These are phyloP conservation scores for Paratilapia polleni DNA, from an alignment of 2,113 vertebrate species.

Conservation along the genomic window DNA sequence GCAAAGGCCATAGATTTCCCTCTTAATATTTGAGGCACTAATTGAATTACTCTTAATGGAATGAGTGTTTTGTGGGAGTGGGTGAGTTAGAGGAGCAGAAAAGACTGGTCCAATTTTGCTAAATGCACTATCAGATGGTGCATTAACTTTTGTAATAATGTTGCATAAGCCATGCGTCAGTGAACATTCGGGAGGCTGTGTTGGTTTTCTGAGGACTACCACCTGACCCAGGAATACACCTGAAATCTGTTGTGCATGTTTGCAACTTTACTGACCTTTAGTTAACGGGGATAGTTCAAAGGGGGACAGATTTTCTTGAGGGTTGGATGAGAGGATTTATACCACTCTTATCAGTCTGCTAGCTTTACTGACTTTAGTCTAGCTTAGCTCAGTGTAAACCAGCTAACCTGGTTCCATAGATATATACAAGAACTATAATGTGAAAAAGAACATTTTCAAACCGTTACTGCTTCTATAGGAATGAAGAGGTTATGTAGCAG, in stretches of 20 bases:
- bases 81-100: not conserved
- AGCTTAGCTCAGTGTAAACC: not conserved
- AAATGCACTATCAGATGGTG: not conserved
- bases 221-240: not conserved
- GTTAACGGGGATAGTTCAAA: not conserved
- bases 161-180: not conserved
- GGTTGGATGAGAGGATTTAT: not conserved
- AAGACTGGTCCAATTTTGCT: not conserved
- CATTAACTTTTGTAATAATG: not conserved
- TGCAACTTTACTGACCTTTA: not conserved
- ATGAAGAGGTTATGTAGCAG: not conserved
- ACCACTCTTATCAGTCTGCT: not conserved
- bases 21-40: conserved; percentile 26
- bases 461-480: not conserved
- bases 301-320: not conserved
- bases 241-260: not conserved
- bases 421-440: not conserved
- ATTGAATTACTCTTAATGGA: conserved; percentile 50
- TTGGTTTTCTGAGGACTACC: not conserved
- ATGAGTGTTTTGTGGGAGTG: not conserved
- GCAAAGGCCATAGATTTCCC: conserved; percentile 8
- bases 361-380: not conserved
- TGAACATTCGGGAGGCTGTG: not conserved
- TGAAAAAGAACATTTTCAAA: too few species aligned
- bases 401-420: too few species aligned